Evolutionary conservation across 2,113 vertebrate genomes (phyloP), one percentile per base, ranked within the genome.

Genomic region (Tretioscincus oriximinensis): DNA sequence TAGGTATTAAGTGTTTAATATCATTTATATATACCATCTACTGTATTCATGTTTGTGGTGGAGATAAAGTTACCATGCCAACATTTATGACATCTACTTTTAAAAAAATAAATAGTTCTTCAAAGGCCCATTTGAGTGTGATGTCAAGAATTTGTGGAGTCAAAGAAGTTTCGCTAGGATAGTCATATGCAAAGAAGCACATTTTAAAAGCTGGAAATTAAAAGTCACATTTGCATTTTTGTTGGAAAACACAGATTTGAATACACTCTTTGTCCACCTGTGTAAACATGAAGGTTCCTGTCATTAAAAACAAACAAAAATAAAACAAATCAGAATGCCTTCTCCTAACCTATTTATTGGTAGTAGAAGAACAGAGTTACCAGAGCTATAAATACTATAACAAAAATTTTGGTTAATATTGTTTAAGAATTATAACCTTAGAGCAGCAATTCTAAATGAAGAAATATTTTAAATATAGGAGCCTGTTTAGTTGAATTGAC

Each of bases 181-280:
- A n/a, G 26, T 72, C 24, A 1, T 31, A 79, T 1, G 73, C 83
- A n/a, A 87, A 86, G 80, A 80, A 49, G 69, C 67, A 80, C 51
- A 88, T 77, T 85, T 83, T 70, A 85, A 88, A 88, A 87, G 63
- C 67, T 81, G 76, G 83, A 82, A 21, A 24, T 31, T 85, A 75
- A 82, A 87, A 88, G n/a, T 1, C 0, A 1, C 41, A 81, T 92
- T 94, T 94, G 84, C 88, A 87, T 92, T 31, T 47, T 70, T 90
- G 93, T 90, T 91, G 85, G 90, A 85, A 88, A 51, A 79, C 77
- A 64, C n/a, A 75, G 77, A 88, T 91, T 83, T 87, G 73, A 77
- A 88, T 88, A 77, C 51, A 35, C 29, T 70, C 47, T 83, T 92
- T 72, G 49, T 88, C 78, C 87, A 91, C 77, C 89, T 92, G 83